Evolutionary conservation across 2,113 vertebrate genomes (phyloP).

Genomic region (Salminus brasiliensis): DNA sequence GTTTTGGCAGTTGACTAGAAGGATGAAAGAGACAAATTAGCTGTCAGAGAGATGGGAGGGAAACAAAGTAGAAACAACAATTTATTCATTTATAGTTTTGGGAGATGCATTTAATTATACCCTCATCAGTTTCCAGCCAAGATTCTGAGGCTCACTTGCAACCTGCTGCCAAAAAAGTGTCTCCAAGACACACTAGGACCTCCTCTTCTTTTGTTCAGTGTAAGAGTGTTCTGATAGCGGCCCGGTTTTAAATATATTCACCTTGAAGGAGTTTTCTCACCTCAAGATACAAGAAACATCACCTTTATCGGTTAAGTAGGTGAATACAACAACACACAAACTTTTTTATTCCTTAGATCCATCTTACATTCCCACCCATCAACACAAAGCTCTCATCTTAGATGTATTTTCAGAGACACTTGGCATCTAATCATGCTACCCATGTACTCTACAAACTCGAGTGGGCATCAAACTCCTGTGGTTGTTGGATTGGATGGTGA

Average conservation of each 20-base stretch:
- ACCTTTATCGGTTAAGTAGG: too few relatives aligned
- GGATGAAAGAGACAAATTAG: slow-evolving; percentile 8
- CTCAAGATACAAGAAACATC: too few relatives aligned
- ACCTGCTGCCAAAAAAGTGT: background rate
- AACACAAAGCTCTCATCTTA: too few relatives aligned
- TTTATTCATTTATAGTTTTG: slow-evolving; percentile 17
- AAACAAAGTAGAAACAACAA: slow-evolving; percentile 3
- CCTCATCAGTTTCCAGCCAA: background rate
- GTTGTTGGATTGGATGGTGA: too few relatives aligned
- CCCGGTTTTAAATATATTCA: too few relatives aligned
- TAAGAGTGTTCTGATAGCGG: background rate
- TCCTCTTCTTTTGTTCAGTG: background rate
- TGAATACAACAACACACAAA: too few relatives aligned
- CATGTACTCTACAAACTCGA: too few relatives aligned
- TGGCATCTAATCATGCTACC: too few relatives aligned
- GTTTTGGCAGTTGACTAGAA: background rate
- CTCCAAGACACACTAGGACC: background rate
- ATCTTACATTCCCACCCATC: too few relatives aligned
- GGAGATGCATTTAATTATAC: slow-evolving; percentile 25
- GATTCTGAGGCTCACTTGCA: background rate
- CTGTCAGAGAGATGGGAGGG: slow-evolving; percentile 10
- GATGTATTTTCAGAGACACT: too few relatives aligned
- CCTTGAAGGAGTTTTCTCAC: background rate
- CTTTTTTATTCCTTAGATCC: too few relatives aligned
- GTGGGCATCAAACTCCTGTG: too few relatives aligned